These are phyloP conservation scores for Polymixis flavicincta DNA, from an alignment of 2,888 invertebrate genomes.

Conservation along the genomic window DNA sequence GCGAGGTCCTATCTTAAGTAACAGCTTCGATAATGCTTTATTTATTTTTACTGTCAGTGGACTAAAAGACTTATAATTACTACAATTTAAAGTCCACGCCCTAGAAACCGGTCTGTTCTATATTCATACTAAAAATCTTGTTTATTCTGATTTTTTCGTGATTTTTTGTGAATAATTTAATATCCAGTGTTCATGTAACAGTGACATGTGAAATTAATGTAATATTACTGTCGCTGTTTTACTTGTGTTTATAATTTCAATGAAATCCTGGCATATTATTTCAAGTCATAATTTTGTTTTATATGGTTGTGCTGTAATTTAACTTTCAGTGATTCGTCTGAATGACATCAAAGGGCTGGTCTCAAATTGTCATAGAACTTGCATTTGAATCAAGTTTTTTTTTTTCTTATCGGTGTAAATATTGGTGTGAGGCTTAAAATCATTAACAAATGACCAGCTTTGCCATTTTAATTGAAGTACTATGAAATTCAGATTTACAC, in stretches of 20 bases:
- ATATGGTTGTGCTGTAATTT: slow-evolving; percentile 51
- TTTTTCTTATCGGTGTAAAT: slow-evolving; percentile 28
- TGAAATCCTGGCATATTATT: slow-evolving; percentile 29
- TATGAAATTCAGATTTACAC: slow-evolving; percentile 29
- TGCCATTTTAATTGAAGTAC: slow-evolving; percentile 15
- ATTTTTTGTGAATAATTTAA: slow-evolving; percentile 50
- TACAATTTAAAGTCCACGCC: slow-evolving; percentile 41
- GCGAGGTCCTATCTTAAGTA: slow-evolving; percentile 39
- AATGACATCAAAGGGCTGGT: slow-evolving; percentile 31
- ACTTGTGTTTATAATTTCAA: slow-evolving; percentile 26
- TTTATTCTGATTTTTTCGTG: slow-evolving; percentile 24
- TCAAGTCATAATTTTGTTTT: slow-evolving; percentile 33
- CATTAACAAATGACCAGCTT: slow-evolving; percentile 19
- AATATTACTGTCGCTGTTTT: slow-evolving; percentile 25
- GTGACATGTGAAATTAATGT: slow-evolving; percentile 48
- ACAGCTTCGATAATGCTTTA: slow-evolving; percentile 44
- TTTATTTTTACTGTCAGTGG: slow-evolving; percentile 54
- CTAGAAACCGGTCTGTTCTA: slow-evolving; percentile 19
- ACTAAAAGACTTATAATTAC: slow-evolving; percentile 49
- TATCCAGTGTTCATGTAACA: slow-evolving; percentile 49
- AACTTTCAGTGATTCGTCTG: slow-evolving; percentile 33
- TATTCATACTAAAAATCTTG: slow-evolving; percentile 43
- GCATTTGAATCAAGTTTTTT: slow-evolving; percentile 9
- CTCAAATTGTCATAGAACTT: slow-evolving; percentile 2
- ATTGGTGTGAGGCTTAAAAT: slow-evolving; percentile 18